Evolutionary conservation across 1,140 invertebrate species (phyloP), one percentile per base, ranked within the genome.

Genomic region (Planococcus citri): DNA sequence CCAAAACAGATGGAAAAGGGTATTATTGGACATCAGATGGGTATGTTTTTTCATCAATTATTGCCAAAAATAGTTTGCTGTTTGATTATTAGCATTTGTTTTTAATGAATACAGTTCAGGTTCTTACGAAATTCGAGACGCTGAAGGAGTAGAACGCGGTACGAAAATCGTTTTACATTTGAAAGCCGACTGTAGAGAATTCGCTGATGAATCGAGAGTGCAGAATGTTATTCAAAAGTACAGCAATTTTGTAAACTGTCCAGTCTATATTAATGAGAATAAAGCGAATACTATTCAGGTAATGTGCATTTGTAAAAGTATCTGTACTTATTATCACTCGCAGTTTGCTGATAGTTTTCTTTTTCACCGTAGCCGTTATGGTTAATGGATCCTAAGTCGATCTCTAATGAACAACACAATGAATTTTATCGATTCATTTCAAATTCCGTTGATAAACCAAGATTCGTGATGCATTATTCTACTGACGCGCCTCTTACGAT

Each of bases 391-490:
- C 87, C 93, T 0, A 96, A 94, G 80, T 85, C 90, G 74, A 98
- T 99, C 76, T 92, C 88, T 58, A 89, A 95, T 75, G 95, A 98
- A 75, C 96, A 99, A 78, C 98, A 99, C 78, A 95, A 93, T 71
- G 97, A 98, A 82, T 99, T 99, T 83, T 99, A 99, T 87, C 98
- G 98, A 80, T 94, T 91, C 0, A 82, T 98, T 14, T 97, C 95
- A 71, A 98, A 98, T 76, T 96, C 98, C 78, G 98, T 95, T 95
- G 97, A 99, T 81, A 95, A 98, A 77, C 95, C 98, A 83, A 81
- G 99, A 61, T 95, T 95, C 71, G 95, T 98, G 0, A 98, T 98
- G 78, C 97, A 98, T 78, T 98, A 98, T 85, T 95, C 93, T 1
- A 95, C 98, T 29, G 96, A 99, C 81, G 97, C 97, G 75, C 95